Percentiles rank a stretch among this genome's conserved stretches.
Evolutionary conservation across 2,113 vertebrate genomes (phyloP).

Genomic region (Amblyopsis rosae): DNA sequence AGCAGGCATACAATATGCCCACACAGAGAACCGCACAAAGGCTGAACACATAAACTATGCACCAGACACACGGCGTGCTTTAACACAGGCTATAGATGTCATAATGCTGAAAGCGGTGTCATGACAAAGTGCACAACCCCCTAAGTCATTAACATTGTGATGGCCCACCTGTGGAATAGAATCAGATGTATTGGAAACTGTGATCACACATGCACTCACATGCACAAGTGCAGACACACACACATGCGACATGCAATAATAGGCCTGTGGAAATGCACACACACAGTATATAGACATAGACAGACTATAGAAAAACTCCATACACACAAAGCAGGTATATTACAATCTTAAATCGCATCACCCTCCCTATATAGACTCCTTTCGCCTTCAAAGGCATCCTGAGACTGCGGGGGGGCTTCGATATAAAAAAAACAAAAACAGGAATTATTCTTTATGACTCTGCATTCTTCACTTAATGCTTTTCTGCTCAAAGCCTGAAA

Average conservation of each 20-base stretch:
- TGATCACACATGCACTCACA: conserved; percentile 34
- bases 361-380: conserved; percentile 29
- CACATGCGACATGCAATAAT: not conserved
- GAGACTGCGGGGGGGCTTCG: conserved; percentile 61
- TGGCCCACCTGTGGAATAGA: conserved; percentile 73
- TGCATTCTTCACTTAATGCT: conserved; percentile 74
- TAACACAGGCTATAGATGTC: conserved; percentile 40
- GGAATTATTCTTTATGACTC: conserved; percentile 71
- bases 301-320: conserved; percentile 3
- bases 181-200: conserved; percentile 69
- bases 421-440: conserved; percentile 61
- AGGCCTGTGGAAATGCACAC: not conserved
- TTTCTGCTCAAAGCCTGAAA: conserved; percentile 58
- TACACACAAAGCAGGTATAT: conserved; percentile 3
- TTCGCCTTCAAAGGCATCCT: conserved; percentile 64
- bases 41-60: conserved; percentile 45
- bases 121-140: conserved; percentile 53
- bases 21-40: conserved; percentile 23
- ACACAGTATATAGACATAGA: not conserved
- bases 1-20: conserved; percentile 27
- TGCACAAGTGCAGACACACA: conserved; percentile 7
- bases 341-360: conserved; percentile 42
- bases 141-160: conserved; percentile 66
- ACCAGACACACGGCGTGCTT: conserved; percentile 7
- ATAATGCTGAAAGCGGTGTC: conserved; percentile 56